Evolutionary conservation across 2,113 vertebrate species (phyloP).

Genomic region (Stictonetta naevosa): DNA sequence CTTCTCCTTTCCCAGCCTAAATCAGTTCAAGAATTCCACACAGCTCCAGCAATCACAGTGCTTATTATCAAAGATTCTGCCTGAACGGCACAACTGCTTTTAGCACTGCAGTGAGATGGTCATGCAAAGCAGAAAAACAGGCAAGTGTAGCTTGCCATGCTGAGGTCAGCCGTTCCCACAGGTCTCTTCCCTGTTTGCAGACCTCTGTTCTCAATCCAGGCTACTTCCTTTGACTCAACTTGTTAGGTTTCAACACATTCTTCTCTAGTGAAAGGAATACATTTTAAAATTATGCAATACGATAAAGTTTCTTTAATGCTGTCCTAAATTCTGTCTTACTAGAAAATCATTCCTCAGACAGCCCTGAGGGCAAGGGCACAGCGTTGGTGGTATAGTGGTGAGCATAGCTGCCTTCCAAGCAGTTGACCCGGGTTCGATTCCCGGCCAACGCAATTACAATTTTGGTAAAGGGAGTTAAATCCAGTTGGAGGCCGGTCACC

Average conservation of each 20-base stretch:
- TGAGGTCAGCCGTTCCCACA: not conserved
- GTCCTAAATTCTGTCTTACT: not conserved
- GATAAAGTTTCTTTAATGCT: not conserved
- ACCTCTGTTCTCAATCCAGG: not conserved
- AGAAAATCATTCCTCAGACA: not conserved
- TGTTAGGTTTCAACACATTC: not conserved
- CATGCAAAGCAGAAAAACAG: not conserved
- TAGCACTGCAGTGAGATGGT: not conserved
- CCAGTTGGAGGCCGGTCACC: too few species aligned
- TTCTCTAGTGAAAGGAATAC: not conserved
- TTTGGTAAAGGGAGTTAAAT: not conserved
- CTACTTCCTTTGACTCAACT: not conserved
- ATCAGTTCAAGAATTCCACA: not conserved
- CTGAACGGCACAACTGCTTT: not conserved
- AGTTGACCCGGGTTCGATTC: constrained; percentile 69
- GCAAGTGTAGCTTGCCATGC: not conserved
- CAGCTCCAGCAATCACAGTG: not conserved
- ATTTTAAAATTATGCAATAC: not conserved
- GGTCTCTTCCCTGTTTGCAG: not conserved
- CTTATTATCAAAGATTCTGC: not conserved
- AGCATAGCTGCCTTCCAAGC: constrained; percentile 75
- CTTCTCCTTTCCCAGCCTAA: not conserved
- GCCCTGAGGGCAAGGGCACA: not conserved
- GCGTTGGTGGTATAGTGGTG: not conserved
- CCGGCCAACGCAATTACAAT: constrained; percentile 44